Conservation (phyloP, 2,113 vertebrate species). For the Gambusia holbrooki region DNA sequence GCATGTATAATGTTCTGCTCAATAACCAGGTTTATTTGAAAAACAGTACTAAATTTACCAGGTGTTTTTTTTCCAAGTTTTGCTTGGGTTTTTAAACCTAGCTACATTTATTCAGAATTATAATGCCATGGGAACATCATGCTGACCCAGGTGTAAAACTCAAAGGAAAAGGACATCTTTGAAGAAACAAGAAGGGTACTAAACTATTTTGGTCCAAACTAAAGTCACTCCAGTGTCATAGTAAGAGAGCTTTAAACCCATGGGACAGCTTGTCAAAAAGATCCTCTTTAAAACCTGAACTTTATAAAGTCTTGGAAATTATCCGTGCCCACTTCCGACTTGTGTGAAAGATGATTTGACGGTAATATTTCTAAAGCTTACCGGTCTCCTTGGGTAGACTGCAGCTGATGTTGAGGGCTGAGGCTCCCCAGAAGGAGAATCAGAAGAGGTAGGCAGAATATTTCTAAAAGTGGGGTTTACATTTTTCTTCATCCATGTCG, state of each 20-base stretch:
- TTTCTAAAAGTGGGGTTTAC: constrained; percentile 72
- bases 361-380: constrained; percentile 20
- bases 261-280: background rate
- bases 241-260: background rate
- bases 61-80: too few relatives aligned
- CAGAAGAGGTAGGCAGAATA: constrained; percentile 66
- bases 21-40: too few relatives aligned
- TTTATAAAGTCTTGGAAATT: background rate
- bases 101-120: too few relatives aligned
- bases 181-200: background rate
- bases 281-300: background rate
- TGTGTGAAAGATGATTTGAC: background rate
- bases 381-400: constrained; percentile 56
- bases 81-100: too few relatives aligned
- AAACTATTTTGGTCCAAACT: background rate
- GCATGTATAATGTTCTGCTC: too few relatives aligned
- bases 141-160: too few relatives aligned
- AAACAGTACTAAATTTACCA: too few relatives aligned
- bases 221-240: background rate
- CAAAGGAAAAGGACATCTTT: background rate
- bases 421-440: constrained; percentile 26
- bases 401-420: constrained; percentile 62
- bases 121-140: too few relatives aligned
- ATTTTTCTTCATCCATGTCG: constrained; percentile 76
- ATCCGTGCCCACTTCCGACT: background rate